Conservation (phyloP, 2,888 invertebrate species). For the Formica aserva region DNA sequence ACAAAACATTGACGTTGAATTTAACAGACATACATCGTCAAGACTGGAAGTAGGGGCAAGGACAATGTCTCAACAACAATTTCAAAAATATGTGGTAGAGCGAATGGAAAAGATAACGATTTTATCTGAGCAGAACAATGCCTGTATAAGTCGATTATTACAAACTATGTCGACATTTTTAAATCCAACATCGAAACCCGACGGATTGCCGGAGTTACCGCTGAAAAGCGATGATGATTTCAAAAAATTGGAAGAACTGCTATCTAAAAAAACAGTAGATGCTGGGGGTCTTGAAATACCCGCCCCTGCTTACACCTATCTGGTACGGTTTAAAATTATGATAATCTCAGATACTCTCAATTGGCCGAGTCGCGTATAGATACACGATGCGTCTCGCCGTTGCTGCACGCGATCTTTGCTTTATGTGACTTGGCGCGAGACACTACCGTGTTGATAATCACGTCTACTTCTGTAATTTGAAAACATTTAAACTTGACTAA, state of each 20-base stretch:
- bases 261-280: not conserved
- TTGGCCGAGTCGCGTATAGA: no score
- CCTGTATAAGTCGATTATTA: not conserved
- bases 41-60: not conserved
- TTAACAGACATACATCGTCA: not conserved
- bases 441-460: no score
- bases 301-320: not conserved
- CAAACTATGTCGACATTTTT: not conserved
- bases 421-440: no score
- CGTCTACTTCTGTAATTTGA: no score
- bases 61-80: not conserved
- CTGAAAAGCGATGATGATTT: not conserved
- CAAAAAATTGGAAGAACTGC: not conserved
- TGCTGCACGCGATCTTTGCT: no score
- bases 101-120: not conserved
- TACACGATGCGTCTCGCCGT: no score
- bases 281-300: not conserved
- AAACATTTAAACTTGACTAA: no score
- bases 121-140: not conserved
- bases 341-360: not conserved
- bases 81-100: not conserved
- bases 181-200: not conserved
- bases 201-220: not conserved
- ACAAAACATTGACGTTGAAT: not conserved
- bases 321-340: constrained; percentile 8